Base-by-base conservation (phyloP, 2,888 invertebrate genomes). In the Subacronicta megacephala region DNA sequence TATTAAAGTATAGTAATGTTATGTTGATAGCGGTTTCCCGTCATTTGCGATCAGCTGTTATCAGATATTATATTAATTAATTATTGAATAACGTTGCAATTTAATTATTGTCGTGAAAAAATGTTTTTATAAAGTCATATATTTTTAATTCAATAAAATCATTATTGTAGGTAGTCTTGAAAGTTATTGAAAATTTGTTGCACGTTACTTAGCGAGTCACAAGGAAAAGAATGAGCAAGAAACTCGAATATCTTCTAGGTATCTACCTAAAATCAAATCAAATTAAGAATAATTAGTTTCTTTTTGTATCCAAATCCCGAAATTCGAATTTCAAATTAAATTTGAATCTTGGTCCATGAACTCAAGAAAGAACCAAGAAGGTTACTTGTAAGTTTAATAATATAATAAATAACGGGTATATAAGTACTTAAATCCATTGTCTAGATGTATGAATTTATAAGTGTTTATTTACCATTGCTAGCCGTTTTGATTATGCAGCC, bases 1-100 rank as follows among this genome's bases (percentile, higher is more conserved):
- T 41, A 9, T n/a, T 15, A 50, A n/a, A n/a, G n/a, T 7, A 37
- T 10, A 31, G 13, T 42, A 53, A 35, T 45, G 65, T 46, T n/a
- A n/a, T 58, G 37, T 23, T 41, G 68, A 67, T 61, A 72, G 40
- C 37, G 4, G 20, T 62, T 67, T 72, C 72, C 60, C 66, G 75
- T 62, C 58, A 44, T 41, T 53, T 23, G 41, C 37, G 52, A 75
- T 66, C 72, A 71, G 67, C 62, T 71, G 75, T 33, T 65, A 63
- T 12, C 16, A 37, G 40, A 45, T 62, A 1, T 20, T 5, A 20
- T 20, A 26, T 9, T n/a, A 31, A n/a, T 31, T n/a, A 31, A n/a
- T n/a, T 31, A 31, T 31, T 29, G 1, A 31, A 12, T 29, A 29
- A n/a, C n/a, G n/a, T 31, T 31, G 31, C 31, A 31, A 31, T 31